Base-by-base conservation (phyloP, 2,113 vertebrate genomes). In the Patagioenas fasciata region DNA sequence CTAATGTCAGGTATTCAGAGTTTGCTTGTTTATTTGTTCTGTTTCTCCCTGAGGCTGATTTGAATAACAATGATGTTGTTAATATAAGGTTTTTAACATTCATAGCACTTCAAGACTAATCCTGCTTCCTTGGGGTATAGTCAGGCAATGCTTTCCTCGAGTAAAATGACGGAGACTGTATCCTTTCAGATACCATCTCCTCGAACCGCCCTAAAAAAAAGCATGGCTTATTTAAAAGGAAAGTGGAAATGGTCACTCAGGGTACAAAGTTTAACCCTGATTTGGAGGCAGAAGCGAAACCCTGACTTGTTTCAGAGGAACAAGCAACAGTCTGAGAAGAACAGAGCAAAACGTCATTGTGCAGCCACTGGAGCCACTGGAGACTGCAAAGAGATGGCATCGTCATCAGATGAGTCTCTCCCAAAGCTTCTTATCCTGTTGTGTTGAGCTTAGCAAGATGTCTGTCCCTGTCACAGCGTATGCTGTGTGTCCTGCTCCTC, bases 401-500 rank as follows among this genome's bases (percentile, higher is more conserved):
- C 11, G 7, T 74, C 80, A 61, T 32, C 72, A 53, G 80, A 88
- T 36, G 57, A 80, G 83, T 54, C 83, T 84, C 34, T 74, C 54
- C 82, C 40, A 94, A 93, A 96, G 94, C 88, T 95, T 40, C 91
- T 95, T 92, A 84, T 67, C 80, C 15, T 32, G 60, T 42, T 67
- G 69, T 70, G 75, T 15, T 60, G 56, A 78, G 94, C 85, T 91
- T 90, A 94, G 80, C 51, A 17, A 38, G 40, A 5, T 44, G 64
- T 38, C 64, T 70, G 79, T 38, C 71, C 64, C 36, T 1, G 0
- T 57, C 60, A 1, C 54, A 8, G 29, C 0, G 10, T 3, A 5
- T 2, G 66, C 26, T 24, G 72, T 25, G 70, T 75, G 64, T 73
- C 85, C 84, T 13, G 71, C 54, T 88, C 62, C 89, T 58, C 7